Conservation (phyloP, 2,888 invertebrate genomes). For the Galeopsomyia nigrocyanea region DNA sequence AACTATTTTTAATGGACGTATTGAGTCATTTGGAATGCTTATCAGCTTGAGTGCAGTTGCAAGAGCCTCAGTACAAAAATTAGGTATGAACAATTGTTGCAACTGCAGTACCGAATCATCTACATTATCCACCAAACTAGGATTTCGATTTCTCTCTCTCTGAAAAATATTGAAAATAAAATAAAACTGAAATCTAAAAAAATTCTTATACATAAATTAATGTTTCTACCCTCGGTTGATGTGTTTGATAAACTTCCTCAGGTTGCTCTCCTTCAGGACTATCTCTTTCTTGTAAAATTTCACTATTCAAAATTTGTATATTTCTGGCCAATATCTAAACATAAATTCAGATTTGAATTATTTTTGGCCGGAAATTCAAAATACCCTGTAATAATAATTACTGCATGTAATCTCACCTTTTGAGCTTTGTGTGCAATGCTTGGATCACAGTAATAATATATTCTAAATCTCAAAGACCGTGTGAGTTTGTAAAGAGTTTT, state of each 20-base stretch:
- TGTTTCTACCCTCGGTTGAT: constrained; percentile 57
- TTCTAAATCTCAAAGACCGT: constrained; percentile 67
- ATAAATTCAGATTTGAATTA: constrained; percentile 27
- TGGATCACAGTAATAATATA: constrained; percentile 71
- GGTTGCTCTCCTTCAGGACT: constrained; percentile 59
- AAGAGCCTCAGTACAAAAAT: constrained; percentile 68
- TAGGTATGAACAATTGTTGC: constrained; percentile 69
- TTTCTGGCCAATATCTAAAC: constrained; percentile 55
- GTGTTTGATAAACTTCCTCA: constrained; percentile 60
- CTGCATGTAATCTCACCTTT: constrained; percentile 58
- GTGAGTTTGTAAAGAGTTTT: constrained; percentile 69
- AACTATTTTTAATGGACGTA: constrained; percentile 56
- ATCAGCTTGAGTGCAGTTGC: constrained; percentile 60
- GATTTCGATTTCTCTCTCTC: constrained; percentile 57
- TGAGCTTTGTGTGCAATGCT: constrained; percentile 69
- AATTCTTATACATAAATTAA: background rate
- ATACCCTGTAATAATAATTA: constrained; percentile 8
- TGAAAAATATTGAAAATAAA: constrained; percentile 45
- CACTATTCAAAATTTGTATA: constrained; percentile 52
- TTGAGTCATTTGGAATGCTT: constrained; percentile 52
- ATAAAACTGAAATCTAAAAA: background rate
- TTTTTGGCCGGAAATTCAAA: background rate
- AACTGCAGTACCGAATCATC: constrained; percentile 66
- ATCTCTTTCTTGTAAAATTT: constrained; percentile 48
- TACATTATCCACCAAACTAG: constrained; percentile 51